These are phyloP conservation scores for Aricia artaxerxes DNA, from an alignment of 2,888 invertebrate genomes.

Conservation along the genomic window DNA sequence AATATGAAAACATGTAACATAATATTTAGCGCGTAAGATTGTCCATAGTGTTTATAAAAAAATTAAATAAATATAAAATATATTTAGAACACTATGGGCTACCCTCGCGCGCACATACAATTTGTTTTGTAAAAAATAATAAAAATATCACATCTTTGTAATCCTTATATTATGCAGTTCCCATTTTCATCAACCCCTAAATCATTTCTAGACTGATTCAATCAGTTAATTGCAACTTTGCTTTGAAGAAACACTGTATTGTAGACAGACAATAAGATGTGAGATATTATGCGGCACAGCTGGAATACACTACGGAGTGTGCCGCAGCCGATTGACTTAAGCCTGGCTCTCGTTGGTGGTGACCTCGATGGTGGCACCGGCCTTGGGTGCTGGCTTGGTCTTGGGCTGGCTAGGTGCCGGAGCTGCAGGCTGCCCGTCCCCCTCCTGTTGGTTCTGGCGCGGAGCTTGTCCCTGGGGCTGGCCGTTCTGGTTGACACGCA, in stretches of 20 bases:
- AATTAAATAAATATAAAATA: slow-evolving; percentile 41
- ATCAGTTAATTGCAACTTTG: slow-evolving; percentile 43
- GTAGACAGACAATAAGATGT: slow-evolving; percentile 43
- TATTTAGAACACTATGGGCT: slow-evolving; percentile 40
- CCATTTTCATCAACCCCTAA: slow-evolving; percentile 55
- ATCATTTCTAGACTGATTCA: slow-evolving; percentile 41
- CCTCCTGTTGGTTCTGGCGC: slow-evolving; percentile 62
- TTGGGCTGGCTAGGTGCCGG: slow-evolving; percentile 58
- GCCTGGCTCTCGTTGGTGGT: slow-evolving; percentile 78
- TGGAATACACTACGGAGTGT: slow-evolving; percentile 65
- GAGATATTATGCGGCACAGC: slow-evolving; percentile 52
- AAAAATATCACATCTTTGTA: slow-evolving; percentile 74
- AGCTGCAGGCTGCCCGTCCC: slow-evolving; percentile 54
- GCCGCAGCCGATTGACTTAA: slow-evolving; percentile 59
- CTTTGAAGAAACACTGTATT: slow-evolving; percentile 63
- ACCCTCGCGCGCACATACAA: slow-evolving; percentile 49
- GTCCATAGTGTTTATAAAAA: slow-evolving; percentile 39
- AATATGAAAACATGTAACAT: slow-evolving; percentile 44
- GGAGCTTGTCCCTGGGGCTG: slow-evolving; percentile 50
- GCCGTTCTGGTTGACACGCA: slow-evolving; percentile 61
- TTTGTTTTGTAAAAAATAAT: slow-evolving; percentile 60
- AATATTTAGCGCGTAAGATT: slow-evolving; percentile 37
- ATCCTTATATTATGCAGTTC: slow-evolving; percentile 70
- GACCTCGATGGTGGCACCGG: slow-evolving; percentile 68
- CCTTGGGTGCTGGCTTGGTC: slow-evolving; percentile 58